phyloP scores from a whole-genome alignment of 2,888 invertebrate genomes.

The Physocephala rufipes region DNA sequence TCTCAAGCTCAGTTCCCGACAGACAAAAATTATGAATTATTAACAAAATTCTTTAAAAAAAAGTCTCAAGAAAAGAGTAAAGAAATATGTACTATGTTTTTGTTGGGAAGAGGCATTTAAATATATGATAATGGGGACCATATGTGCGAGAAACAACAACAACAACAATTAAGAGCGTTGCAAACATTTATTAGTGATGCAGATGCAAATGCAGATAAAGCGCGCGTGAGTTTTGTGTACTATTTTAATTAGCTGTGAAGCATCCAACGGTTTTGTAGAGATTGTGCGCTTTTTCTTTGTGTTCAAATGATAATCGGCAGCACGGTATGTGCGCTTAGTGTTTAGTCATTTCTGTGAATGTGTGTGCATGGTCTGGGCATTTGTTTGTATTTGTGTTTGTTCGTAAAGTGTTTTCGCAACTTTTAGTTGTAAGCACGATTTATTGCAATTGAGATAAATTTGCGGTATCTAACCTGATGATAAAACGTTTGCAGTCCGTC shows the following conservation, averaged over 20 bases:
- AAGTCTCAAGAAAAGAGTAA: neutral
- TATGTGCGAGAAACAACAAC: neutral
- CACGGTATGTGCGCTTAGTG: too few relatives aligned
- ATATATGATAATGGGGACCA: too few relatives aligned
- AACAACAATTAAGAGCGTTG: slow-evolving; percentile 5
- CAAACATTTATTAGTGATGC: slow-evolving; percentile 19
- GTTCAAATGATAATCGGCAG: neutral
- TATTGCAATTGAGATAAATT: slow-evolving; percentile 20
- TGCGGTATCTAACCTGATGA: slow-evolving; percentile 17
- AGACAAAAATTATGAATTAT: slow-evolving; percentile 15
- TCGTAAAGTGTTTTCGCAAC: neutral
- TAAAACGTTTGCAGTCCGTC: neutral
- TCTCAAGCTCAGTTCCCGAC: neutral
- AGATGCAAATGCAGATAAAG: neutral
- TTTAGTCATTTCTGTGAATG: too few relatives aligned
- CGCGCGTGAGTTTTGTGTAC: slow-evolving; percentile 15
- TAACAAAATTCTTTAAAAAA: neutral
- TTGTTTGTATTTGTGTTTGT: neutral
- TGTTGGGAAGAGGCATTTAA: too few relatives aligned
- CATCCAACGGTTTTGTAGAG: neutral
- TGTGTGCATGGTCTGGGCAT: neutral
- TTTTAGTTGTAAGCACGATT: slow-evolving; percentile 14
- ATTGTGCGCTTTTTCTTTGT: neutral
- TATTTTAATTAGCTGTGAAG: slow-evolving; percentile 25
- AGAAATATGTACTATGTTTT: too few relatives aligned